These are phyloP conservation scores for pig (Sus scrofa) DNA, from an alignment of 2,113 vertebrate genomes.

Conservation along the genomic window T2T-Sscrofa CM000812.6:67396501-67397000, in stretches of 20 bases:
- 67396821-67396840: accelerated
- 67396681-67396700: not conserved
- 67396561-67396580: too few species aligned
- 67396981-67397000: not conserved
- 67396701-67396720: too few species aligned
- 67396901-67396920: not conserved
- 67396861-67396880: accelerated
- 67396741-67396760: not conserved
- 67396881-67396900: not conserved
- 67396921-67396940: not conserved
- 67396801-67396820: accelerated
- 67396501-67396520: not conserved
- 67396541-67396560: not conserved
- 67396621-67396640: not conserved
- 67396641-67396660: not conserved
- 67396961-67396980: accelerated
- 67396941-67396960: not conserved
- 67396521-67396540: not conserved
- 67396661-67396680: not conserved
- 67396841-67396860: too few species aligned
- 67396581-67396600: accelerated
- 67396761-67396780: not conserved
- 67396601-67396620: accelerated
- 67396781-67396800: accelerated
- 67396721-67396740: accelerated